Conservation (phyloP, 2,797 vertebrate species). For the Chaetodon trifasciatus region DNA sequence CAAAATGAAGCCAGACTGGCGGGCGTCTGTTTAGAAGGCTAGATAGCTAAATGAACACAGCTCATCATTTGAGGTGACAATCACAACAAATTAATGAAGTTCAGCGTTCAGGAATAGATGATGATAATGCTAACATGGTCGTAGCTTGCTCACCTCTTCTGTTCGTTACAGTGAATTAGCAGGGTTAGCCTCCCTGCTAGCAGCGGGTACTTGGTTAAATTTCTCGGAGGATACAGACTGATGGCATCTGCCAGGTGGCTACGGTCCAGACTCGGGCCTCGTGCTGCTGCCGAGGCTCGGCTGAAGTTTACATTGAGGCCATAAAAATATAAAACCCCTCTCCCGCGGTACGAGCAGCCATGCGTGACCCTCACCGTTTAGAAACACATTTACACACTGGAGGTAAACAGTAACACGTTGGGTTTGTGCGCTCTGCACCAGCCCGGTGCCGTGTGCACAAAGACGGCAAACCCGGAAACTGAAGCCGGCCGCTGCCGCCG, state of each 20-base stretch:
- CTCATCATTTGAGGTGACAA: fast-evolving
- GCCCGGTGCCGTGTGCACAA: slow-evolving; percentile 79
- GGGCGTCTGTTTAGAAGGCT: neutral
- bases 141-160: neutral
- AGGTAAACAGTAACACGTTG: slow-evolving; percentile 82
- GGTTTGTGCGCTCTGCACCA: slow-evolving; percentile 74
- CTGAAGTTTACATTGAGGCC: fast-evolving
- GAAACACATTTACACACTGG: neutral
- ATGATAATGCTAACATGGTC: fast-evolving
- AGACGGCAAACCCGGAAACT: slow-evolving; percentile 72
- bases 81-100: fast-evolving
- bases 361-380: neutral
- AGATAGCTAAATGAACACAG: no score
- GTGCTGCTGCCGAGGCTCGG: neutral
- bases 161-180: neutral
- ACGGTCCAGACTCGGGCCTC: slow-evolving; percentile 50
- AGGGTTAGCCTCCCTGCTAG: slow-evolving; percentile 25
- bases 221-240: slow-evolving; percentile 25
- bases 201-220: neutral
- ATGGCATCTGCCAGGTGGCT: slow-evolving; percentile 8
- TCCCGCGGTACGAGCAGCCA: fast-evolving
- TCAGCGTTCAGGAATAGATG: fast-evolving
- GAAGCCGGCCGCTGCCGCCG: neutral
- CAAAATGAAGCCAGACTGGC: neutral
- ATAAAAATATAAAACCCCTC: fast-evolving